These are phyloP conservation scores for Psilopogon haemacephalus DNA, from an alignment of 2,113 vertebrate species.

Conservation along the genomic window DNA sequence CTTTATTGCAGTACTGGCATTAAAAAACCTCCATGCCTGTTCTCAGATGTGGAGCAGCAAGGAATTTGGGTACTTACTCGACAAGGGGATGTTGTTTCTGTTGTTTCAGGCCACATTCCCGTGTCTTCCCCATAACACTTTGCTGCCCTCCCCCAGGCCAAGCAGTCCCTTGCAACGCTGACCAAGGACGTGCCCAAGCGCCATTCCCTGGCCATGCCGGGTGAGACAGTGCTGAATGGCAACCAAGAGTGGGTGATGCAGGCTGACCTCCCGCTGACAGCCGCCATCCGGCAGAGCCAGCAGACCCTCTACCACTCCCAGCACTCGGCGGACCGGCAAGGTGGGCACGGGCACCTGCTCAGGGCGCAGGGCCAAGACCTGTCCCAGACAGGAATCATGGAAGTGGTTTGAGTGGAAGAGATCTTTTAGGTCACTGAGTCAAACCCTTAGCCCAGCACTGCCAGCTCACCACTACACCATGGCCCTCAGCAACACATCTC, in stretches of 20 bases:
- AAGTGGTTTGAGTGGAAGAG: background rate
- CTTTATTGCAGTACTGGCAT: no score
- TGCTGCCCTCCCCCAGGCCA: conserved; percentile 79
- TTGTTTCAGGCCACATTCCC: fast-evolving
- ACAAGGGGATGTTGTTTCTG: background rate
- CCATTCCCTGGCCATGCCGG: conserved; percentile 94
- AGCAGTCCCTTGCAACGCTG: conserved; percentile 95
- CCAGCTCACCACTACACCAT: background rate
- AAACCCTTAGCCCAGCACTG: background rate
- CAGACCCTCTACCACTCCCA: conserved; percentile 92
- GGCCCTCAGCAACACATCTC: background rate
- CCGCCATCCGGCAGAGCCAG: conserved; percentile 97
- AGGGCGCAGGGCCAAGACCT: fast-evolving
- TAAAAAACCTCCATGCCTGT: no score
- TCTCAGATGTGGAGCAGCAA: fast-evolving
- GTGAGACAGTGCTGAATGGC: conserved; percentile 93
- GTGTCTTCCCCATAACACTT: fast-evolving
- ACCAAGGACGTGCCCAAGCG: conserved; percentile 98
- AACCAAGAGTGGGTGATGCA: conserved; percentile 99
- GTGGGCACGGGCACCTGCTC: conserved; percentile 66
- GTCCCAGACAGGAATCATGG: background rate
- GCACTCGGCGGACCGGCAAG: conserved; percentile 91
- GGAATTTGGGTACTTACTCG: background rate
- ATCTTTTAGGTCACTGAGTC: background rate
- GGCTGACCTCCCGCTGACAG: conserved; percentile 93